Percentiles rank a stretch among this genome's conserved stretches.
Evolutionary conservation across 35 echinoderm and acorn worm species (phyloP).

Genomic region (Acanthaster planci): DNA sequence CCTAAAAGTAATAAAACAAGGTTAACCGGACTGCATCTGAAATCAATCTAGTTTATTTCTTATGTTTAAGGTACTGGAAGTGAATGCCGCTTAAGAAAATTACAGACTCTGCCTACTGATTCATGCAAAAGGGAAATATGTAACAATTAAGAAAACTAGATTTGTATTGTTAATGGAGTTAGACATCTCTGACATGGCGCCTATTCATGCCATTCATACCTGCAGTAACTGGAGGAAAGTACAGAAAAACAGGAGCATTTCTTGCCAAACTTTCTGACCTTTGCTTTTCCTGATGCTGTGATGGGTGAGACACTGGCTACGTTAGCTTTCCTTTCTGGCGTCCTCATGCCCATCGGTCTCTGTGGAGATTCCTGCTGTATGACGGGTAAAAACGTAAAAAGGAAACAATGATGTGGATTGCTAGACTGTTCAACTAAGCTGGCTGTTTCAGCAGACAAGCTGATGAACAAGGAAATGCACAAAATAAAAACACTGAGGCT

Average conservation of each 20-base stretch:
- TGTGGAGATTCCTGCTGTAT: constrained; percentile 16
- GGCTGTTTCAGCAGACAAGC: neutral
- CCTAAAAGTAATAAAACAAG: neutral
- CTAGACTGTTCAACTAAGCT: constrained; percentile 13
- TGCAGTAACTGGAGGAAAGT: too few species aligned
- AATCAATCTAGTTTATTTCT: too few species aligned
- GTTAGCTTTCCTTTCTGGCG: constrained; percentile 68
- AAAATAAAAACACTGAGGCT: neutral
- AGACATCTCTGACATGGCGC: too few species aligned
- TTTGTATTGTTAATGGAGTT: too few species aligned
- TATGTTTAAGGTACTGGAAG: too few species aligned
- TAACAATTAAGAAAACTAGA: too few species aligned
- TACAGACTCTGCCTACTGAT: too few species aligned
- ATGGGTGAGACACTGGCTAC: constrained; percentile 83
- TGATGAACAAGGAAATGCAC: neutral
- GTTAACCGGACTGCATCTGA: neutral
- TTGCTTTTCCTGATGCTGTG: constrained; percentile 48
- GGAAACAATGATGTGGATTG: neutral
- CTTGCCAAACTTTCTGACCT: constrained; percentile 29
- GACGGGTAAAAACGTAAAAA: neutral
- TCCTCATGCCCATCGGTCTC: constrained; percentile 71
- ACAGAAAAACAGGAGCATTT: too few species aligned
- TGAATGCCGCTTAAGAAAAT: too few species aligned
- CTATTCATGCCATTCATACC: too few species aligned
- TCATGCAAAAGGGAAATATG: too few species aligned